phyloP scores from a whole-genome alignment of 2,797 vertebrate species.

The Clarias pachynema region DNA sequence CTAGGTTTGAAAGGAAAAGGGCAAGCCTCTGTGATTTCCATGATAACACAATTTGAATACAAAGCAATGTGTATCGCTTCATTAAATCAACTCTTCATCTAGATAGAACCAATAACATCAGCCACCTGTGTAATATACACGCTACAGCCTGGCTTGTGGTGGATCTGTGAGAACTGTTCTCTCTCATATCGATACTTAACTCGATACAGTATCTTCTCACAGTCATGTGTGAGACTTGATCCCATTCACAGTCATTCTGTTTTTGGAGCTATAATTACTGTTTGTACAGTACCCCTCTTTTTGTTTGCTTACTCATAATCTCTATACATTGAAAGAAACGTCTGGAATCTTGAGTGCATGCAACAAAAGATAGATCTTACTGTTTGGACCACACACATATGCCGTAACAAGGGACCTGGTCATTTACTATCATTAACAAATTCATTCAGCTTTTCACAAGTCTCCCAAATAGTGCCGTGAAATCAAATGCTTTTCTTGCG shows the following conservation, averaged over 20 bases:
- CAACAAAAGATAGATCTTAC: neutral
- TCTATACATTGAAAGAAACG: neutral
- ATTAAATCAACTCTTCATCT: neutral
- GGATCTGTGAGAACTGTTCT: neutral
- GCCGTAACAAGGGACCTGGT: neutral
- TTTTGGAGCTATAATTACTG: slow-evolving; percentile 15
- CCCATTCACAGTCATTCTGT: neutral
- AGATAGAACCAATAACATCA: neutral
- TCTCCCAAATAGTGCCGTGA: neutral
- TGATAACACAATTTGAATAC: neutral
- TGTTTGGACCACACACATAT: neutral
- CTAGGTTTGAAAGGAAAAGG: neutral
- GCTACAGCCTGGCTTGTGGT: neutral
- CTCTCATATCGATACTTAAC: neutral
- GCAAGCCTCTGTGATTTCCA: slow-evolving; percentile 10
- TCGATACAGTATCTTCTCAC: neutral
- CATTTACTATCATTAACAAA: neutral
- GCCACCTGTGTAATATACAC: neutral
- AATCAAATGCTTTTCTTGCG: neutral
- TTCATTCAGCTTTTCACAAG: neutral
- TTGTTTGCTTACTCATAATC: neutral
- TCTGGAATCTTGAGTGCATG: neutral
- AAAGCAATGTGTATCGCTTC: slow-evolving; percentile 8
- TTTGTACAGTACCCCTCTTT: neutral
- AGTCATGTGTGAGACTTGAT: neutral